Percentiles rank a stretch among this genome's conserved stretches.
These are phyloP conservation scores for Erpetoichthys calabaricus DNA, from an alignment of 2,797 vertebrate genomes.

Conservation along the genomic window DNA sequence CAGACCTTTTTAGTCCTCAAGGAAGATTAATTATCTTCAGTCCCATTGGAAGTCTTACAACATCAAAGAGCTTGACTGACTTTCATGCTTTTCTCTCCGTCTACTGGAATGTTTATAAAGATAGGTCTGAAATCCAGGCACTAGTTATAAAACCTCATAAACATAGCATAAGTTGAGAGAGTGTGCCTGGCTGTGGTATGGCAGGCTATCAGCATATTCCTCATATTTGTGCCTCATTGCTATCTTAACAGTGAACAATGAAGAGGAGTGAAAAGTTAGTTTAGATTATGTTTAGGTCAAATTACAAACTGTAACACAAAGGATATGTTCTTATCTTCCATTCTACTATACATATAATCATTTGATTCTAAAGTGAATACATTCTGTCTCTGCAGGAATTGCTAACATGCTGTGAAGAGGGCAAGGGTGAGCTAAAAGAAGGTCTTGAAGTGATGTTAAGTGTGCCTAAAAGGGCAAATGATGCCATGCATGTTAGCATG, in stretches of 20 bases:
- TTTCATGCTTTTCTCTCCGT: not conserved
- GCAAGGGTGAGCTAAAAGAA: conserved; percentile 94
- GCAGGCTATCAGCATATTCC: no score
- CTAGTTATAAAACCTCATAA: not conserved
- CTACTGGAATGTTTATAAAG: conserved; percentile 4
- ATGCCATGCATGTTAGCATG: conserved; percentile 97
- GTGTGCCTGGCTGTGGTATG: no score
- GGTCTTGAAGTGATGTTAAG: conserved; percentile 94
- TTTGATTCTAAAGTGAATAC: no score
- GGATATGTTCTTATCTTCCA: no score
- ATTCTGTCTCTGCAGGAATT: conserved; percentile 56
- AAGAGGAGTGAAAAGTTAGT: no score
- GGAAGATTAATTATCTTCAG: conserved; percentile 1
- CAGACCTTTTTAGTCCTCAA: conserved; percentile 3
- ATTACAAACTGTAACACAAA: no score
- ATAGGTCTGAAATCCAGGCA: not conserved
- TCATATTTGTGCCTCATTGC: no score
- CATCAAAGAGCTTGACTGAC: conserved; percentile 1
- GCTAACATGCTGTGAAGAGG: conserved; percentile 92
- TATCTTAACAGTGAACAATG: no score
- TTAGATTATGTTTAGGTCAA: no score
- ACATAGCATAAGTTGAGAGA: not conserved
- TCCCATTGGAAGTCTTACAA: conserved; percentile 1
- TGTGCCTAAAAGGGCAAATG: conserved; percentile 92
- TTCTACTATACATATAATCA: no score